These are phyloP conservation scores for Alligator sinensis DNA, from an alignment of 2,113 vertebrate species.

Conservation along the genomic window DNA sequence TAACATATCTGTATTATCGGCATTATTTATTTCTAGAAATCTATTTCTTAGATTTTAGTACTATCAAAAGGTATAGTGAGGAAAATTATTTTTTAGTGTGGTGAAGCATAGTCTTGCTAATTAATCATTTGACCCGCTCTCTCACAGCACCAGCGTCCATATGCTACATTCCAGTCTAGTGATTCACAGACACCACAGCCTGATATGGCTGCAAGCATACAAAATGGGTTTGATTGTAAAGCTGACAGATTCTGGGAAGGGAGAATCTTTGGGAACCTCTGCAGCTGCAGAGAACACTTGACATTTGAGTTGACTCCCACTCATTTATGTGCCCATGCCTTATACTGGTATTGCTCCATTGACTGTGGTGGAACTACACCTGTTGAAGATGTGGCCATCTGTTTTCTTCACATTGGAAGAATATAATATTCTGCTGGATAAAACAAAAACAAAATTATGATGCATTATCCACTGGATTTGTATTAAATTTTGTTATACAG, in stretches of 20 bases:
- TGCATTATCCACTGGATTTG: neutral
- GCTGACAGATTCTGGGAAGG: neutral
- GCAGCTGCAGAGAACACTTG: neutral
- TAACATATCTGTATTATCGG: neutral
- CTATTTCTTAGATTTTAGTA: conserved; percentile 50
- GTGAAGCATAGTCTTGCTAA: conserved; percentile 1
- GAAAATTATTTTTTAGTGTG: conserved; percentile 15
- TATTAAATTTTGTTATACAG: neutral
- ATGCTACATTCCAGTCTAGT: conserved; percentile 40
- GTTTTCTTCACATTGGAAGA: neutral
- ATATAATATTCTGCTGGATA: neutral
- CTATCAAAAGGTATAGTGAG: conserved; percentile 29
- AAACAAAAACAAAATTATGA: neutral
- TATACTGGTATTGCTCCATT: neutral
- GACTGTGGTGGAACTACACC: neutral
- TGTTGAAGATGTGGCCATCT: neutral
- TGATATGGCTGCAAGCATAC: neutral
- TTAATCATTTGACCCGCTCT: conserved; percentile 19
- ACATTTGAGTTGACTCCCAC: neutral
- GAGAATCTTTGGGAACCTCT: conserved; percentile 1
- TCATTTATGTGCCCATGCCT: neutral
- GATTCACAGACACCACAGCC: conserved; percentile 44
- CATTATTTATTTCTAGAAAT: conserved; percentile 53
- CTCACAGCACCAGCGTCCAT: conserved; percentile 25
- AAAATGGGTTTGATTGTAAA: neutral